A percentile compares a stretch with the other conserved stretches of the same genome.
Conservation (phyloP, 2,797 vertebrate species). For the Psittacula echo region DNA sequence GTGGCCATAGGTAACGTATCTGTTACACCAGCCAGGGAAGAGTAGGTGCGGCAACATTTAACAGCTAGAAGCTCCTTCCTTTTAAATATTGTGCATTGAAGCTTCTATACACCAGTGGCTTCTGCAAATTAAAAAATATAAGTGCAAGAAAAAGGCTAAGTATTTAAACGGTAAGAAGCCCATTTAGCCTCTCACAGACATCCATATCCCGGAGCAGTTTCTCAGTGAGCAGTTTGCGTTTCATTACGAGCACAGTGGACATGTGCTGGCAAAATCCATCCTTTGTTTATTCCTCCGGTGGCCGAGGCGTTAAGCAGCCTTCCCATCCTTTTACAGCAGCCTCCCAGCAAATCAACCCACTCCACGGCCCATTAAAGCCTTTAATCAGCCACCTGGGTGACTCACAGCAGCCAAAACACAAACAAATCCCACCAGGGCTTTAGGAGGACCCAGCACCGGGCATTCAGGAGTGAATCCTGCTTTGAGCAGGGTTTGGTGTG, state of each 20-base stretch:
- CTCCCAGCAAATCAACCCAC: not conserved
- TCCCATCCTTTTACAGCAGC: not conserved
- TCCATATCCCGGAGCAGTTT: not conserved
- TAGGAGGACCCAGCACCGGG: fast-evolving
- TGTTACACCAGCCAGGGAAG: not conserved
- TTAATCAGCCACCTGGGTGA: constrained; percentile 6
- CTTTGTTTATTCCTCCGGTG: not conserved
- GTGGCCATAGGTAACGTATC: not conserved
- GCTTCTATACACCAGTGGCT: not conserved
- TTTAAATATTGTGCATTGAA: not conserved
- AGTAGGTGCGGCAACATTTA: not conserved
- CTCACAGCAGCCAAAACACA: not conserved
- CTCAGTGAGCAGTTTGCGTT: not conserved
- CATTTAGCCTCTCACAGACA: constrained; percentile 20
- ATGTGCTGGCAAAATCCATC: not conserved
- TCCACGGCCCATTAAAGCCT: constrained; percentile 18
- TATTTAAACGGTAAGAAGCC: not conserved
- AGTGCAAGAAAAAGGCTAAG: not conserved
- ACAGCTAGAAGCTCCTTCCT: not conserved
- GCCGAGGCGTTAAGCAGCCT: not conserved
- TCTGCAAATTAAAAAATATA: constrained; percentile 14
- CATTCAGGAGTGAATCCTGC: not conserved
- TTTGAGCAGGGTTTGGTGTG: not conserved
- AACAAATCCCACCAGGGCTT: fast-evolving
- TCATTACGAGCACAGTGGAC: not conserved